A percentile compares a stretch with the other conserved stretches of the same genome.
These are phyloP conservation scores for Mythimna loreyi DNA, from an alignment of 2,888 invertebrate genomes.

Conservation along the genomic window DNA sequence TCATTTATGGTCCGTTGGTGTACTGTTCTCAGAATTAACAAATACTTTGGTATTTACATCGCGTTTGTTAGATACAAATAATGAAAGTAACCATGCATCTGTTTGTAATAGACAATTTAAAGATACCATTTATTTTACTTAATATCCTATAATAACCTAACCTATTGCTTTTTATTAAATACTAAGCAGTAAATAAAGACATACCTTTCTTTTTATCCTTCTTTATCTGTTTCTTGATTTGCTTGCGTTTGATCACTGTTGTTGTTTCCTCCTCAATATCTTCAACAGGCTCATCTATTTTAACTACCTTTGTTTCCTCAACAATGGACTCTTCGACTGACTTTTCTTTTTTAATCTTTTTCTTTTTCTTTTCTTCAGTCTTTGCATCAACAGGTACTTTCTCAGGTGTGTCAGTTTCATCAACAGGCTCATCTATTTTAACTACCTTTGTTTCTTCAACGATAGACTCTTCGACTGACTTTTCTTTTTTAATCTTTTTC, in stretches of 20 bases:
- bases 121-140: slow-evolving; percentile 13
- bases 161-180: not conserved
- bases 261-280: slow-evolving; percentile 61
- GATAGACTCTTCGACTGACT: slow-evolving; percentile 55
- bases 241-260: slow-evolving; percentile 54
- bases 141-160: slow-evolving; percentile 9
- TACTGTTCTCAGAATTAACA: slow-evolving; percentile 9
- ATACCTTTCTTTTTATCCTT: slow-evolving; percentile 73
- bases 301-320: slow-evolving; percentile 49
- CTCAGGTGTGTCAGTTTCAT: slow-evolving; percentile 21
- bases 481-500: slow-evolving; percentile 63
- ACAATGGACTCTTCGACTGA: slow-evolving; percentile 49
- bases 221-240: slow-evolving; percentile 69
- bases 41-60: slow-evolving; percentile 49
- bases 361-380: slow-evolving; percentile 39
- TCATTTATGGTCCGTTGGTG: slow-evolving; percentile 4
- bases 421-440: slow-evolving; percentile 51
- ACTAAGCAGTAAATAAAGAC: slow-evolving; percentile 14
- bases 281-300: slow-evolving; percentile 59
- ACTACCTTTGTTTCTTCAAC: slow-evolving; percentile 51
- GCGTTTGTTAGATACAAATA: slow-evolving; percentile 48
- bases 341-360: slow-evolving; percentile 64
- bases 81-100: slow-evolving; percentile 83
- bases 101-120: slow-evolving; percentile 63
- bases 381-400: slow-evolving; percentile 24